These are phyloP conservation scores for Dicentrarchus labrax DNA, from an alignment of 2,113 vertebrate species.

Conservation along the genomic window DNA sequence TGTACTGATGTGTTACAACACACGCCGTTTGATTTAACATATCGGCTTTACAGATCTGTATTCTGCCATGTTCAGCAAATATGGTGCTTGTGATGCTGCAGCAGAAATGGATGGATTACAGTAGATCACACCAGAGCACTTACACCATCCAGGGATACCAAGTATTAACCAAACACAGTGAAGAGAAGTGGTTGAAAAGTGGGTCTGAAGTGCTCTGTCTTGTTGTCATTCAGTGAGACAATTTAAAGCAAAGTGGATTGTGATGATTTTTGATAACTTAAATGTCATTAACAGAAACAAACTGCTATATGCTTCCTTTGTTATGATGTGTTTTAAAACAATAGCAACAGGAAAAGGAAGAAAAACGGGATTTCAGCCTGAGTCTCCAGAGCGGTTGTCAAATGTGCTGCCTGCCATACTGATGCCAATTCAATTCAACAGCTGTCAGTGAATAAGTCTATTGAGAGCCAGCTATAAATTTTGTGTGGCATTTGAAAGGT, in stretches of 20 bases:
- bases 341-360: not conserved
- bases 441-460: slow-evolving; percentile 55
- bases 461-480: slow-evolving; percentile 45
- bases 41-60: slow-evolving; percentile 20
- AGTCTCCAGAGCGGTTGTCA: slow-evolving; percentile 21
- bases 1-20: slow-evolving; percentile 2
- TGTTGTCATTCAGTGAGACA: slow-evolving; percentile 42
- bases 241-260: slow-evolving; percentile 35
- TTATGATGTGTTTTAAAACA: slow-evolving; percentile 24
- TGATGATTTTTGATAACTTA: slow-evolving; percentile 45
- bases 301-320: slow-evolving; percentile 33
- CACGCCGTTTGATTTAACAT: slow-evolving; percentile 17
- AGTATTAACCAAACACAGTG: slow-evolving; percentile 36
- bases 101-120: slow-evolving; percentile 58
- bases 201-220: slow-evolving; percentile 30
- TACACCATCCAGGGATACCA: slow-evolving; percentile 16
- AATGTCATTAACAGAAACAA: slow-evolving; percentile 52
- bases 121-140: slow-evolving; percentile 29
- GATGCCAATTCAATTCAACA: slow-evolving; percentile 48
- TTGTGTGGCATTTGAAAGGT: slow-evolving; percentile 52
- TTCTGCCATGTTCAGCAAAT: slow-evolving; percentile 47
- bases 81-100: slow-evolving; percentile 17
- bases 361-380: not conserved
- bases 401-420: slow-evolving; percentile 36
- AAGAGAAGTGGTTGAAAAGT: slow-evolving; percentile 30